These are phyloP conservation scores for Grapholita molesta DNA, from an alignment of 1,140 invertebrate genomes.

Conservation along the genomic window DNA sequence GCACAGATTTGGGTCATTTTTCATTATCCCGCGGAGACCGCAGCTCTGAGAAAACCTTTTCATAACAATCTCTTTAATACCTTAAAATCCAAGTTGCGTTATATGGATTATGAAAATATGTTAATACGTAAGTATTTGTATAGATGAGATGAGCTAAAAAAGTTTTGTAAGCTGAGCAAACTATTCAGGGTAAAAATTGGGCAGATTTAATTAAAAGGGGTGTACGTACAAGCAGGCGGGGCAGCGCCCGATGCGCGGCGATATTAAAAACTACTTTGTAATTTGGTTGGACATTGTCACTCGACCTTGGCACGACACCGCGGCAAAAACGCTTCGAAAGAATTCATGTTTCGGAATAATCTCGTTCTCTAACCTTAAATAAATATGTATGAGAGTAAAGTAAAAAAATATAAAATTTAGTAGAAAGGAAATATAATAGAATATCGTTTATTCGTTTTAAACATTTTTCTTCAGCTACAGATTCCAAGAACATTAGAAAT, in stretches of 20 bases:
- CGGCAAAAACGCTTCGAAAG: background rate
- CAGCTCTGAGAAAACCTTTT: conserved; percentile 2
- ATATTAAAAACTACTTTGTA: conserved; percentile 10
- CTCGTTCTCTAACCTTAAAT: conserved; percentile 3
- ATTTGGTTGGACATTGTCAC: conserved; percentile 7
- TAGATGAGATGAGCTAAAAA: background rate
- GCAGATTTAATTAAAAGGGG: background rate
- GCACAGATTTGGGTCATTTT: background rate
- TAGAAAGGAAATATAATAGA: too few species aligned
- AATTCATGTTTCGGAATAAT: conserved; percentile 9
- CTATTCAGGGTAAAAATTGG: background rate
- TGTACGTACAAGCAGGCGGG: too few species aligned
- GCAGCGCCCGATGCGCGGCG: background rate
- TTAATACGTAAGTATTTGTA: background rate
- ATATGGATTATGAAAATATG: background rate
- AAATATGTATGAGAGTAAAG: background rate
- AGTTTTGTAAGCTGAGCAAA: background rate
- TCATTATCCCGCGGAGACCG: background rate
- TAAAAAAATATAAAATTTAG: background rate
- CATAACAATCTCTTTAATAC: conserved; percentile 8
- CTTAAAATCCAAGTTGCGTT: background rate
- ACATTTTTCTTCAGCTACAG: background rate
- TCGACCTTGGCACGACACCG: conserved; percentile 4
- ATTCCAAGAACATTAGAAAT: background rate
- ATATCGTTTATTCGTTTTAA: too few species aligned